Base-by-base conservation (phyloP, 2,888 invertebrate species). In the Herminia tarsipennalis region DNA sequence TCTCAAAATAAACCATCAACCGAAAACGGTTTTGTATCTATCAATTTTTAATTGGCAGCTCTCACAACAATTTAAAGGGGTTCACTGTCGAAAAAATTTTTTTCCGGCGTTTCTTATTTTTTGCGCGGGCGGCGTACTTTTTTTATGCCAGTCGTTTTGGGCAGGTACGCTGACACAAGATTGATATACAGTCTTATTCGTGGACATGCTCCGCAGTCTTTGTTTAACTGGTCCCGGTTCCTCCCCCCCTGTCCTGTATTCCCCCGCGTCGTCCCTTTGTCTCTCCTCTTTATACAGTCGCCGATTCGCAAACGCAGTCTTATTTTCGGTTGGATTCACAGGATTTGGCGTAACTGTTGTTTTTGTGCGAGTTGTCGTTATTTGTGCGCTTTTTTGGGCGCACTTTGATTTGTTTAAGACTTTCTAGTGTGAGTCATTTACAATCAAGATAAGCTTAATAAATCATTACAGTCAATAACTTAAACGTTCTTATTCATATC, bases 1-100 rank as follows among this genome's bases (percentile, higher is more conserved):
- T 42, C 22, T 18, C 29, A 43, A 56, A 48, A 60, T 53, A 55
- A 56, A 53, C 45, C 51, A 52, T 53, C 50, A 27, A 39, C 54
- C 29, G 37, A 70, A 76, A 69, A 76, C 65, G 62, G 66, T 66
- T 74, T 78, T 78, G 75, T 81, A 85, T 88, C 84, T 88, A 89
- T 90, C 86, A 90, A 86, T 87, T 86, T 90, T 89, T 91, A 91
- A 91, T 91, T 91, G 91, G 90, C 90, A 90, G 83, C 84, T 90
- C 83, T 82, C 86, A 84, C 86, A 88, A 83, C 86, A 83, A 83
- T 83, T 85, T 87, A 88, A 87, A 83, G 78, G 81, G 79, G 76
- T 69, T 89, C 88, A 86, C 83, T 87, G 88, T 87, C 79, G 83
- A 83, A 81, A 74, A 5, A 74, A 73, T 83, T 86, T 87, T 88